These are phyloP conservation scores for Petrocephalus microphthalmus DNA, from an alignment of 2,113 vertebrate species.

Conservation along the genomic window DNA sequence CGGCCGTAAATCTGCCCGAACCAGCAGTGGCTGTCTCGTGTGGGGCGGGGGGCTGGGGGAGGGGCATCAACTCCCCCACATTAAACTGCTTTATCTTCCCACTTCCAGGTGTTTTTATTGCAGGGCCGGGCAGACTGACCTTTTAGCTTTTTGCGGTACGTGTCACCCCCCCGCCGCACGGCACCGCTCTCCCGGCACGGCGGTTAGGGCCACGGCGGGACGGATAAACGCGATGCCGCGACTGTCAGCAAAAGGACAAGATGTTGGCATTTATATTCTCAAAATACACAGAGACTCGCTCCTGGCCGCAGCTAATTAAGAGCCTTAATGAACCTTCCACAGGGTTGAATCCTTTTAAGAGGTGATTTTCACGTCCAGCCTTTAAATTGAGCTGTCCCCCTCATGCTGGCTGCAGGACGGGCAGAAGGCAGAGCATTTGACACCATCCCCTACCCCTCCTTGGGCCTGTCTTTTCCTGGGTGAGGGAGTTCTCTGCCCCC, in stretches of 20 bases:
- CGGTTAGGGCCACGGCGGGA: neutral
- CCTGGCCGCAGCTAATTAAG: neutral
- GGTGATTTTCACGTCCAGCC: neutral
- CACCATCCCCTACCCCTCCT: too few relatives aligned
- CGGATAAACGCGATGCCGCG: neutral
- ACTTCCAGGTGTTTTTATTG: neutral
- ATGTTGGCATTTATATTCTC: neutral
- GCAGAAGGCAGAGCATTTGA: too few relatives aligned
- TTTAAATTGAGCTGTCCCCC: too few relatives aligned
- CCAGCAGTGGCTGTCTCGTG: neutral
- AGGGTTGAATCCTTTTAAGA: too few relatives aligned
- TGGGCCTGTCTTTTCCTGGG: too few relatives aligned
- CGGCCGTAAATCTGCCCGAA: conserved; percentile 6
- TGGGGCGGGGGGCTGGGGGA: neutral
- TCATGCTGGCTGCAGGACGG: too few relatives aligned
- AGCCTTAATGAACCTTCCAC: too few relatives aligned
- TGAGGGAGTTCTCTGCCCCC: too few relatives aligned
- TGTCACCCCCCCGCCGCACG: neutral
- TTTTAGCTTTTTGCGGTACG: neutral
- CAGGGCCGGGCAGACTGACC: neutral
- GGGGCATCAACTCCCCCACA: neutral
- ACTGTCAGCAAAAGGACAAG: neutral
- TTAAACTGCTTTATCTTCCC: neutral
- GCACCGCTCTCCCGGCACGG: neutral
- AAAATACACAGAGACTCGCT: neutral